Percentiles rank a stretch among this genome's conserved stretches.
These are phyloP conservation scores for Helicoverpa zea DNA, from an alignment of 1,140 invertebrate species.

Conservation along the genomic window DNA sequence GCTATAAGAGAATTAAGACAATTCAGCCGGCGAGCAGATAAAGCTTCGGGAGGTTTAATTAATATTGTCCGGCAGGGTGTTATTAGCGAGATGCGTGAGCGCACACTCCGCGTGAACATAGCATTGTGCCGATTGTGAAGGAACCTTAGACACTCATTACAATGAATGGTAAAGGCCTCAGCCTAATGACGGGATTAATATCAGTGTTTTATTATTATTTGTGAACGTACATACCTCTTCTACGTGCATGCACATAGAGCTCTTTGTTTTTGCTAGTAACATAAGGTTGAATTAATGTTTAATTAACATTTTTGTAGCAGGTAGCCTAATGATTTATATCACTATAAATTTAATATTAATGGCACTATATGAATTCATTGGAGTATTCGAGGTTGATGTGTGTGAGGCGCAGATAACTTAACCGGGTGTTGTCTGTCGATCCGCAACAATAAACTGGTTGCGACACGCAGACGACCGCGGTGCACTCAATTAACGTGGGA, in stretches of 20 bases:
- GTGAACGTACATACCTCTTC: background rate
- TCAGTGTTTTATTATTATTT: slow-evolving; percentile 38
- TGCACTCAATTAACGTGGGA: slow-evolving; percentile 61
- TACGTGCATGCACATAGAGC: background rate
- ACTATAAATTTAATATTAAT: slow-evolving; percentile 30
- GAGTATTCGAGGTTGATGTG: slow-evolving; percentile 39
- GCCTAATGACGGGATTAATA: slow-evolving; percentile 47
- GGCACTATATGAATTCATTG: slow-evolving; percentile 29
- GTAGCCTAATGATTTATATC: slow-evolving; percentile 29
- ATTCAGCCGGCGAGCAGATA: slow-evolving; percentile 65
- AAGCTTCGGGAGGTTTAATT: slow-evolving; percentile 61
- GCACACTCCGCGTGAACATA: slow-evolving; percentile 17
- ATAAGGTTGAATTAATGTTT: slow-evolving; percentile 14
- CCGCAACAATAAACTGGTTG: slow-evolving; percentile 56
- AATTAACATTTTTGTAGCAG: slow-evolving; percentile 25
- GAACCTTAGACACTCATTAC: slow-evolving; percentile 23
- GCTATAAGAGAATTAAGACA: slow-evolving; percentile 74
- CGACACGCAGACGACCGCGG: slow-evolving; percentile 46
- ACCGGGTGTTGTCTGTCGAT: slow-evolving; percentile 33
- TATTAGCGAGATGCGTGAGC: slow-evolving; percentile 34
- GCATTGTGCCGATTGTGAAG: slow-evolving; percentile 32
- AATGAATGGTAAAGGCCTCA: slow-evolving; percentile 47
- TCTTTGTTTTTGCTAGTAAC: slow-evolving; percentile 19
- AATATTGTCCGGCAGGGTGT: slow-evolving; percentile 52
- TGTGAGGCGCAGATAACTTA: slow-evolving; percentile 22